Base-by-base conservation (phyloP, 2,888 invertebrate genomes). In the Scaeva pyrastri region DNA sequence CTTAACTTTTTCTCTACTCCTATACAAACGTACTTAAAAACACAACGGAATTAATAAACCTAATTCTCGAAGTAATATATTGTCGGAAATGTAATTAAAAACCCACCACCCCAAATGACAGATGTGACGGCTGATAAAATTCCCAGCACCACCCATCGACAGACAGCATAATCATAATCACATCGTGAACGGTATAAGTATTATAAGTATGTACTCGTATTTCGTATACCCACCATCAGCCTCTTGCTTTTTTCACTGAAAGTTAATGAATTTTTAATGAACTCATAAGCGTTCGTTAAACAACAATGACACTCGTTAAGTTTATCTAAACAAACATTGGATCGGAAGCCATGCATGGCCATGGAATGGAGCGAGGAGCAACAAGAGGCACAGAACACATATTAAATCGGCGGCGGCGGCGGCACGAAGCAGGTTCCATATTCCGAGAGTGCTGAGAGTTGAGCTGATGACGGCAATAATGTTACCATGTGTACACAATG, bases 181-280 rank as follows among this genome's bases (percentile, higher is more conserved):
- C 48, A 48, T 66, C 66, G 39, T 23, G 68, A 31, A 64, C 31
- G 45, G 16, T 55, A 16, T 5, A 31, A 8, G 31, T 8, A 3
- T n/a, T n/a, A n/a, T 31, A 31, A 31, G 31, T 31, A 31, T 31
- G 31, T 31, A 31, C 31, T 31, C n/a, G n/a, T 31, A 31, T 3
- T 7, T 8, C 31, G 2, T 26, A 48, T 43, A 66, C 6, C 11
- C 11, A 12, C n/a, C 55, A 12, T 14, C 19, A 56, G 50, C 45
- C 36, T 19, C 4, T 14, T 12, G n/a, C n/a, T n/a, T n/a, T 52
- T 43, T 41, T 14, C 36, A 11, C 52, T 39, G 39, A 23, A 60
- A 78, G 58, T 85, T 85, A 85, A 85, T 85, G 84, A 72, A 85
- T 85, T 85, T 85, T 80, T 76, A 85, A 85, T 85, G 75, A 85